Percentiles rank a stretch among this genome's conserved stretches.
Conservation (phyloP, 1,140 invertebrate genomes). For the Pogonomyrmex barbatus region DNA sequence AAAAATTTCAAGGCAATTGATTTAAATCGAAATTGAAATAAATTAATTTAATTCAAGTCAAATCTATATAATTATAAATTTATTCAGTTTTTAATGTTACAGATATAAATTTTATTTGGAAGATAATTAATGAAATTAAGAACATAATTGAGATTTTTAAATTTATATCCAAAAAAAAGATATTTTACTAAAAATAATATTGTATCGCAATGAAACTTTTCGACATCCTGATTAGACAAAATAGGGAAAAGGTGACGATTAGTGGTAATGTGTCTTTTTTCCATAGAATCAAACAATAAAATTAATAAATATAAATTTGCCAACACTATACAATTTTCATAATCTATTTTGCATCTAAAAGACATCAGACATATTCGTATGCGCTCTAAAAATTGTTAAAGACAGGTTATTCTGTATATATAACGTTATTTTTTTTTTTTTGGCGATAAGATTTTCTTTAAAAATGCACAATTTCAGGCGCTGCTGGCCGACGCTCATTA, state of each 20-base stretch:
- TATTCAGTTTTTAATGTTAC: background rate
- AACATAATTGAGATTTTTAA: background rate
- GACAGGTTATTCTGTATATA: background rate
- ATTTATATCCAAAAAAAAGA: background rate
- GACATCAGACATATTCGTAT: background rate
- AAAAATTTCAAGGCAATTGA: conserved; percentile 28
- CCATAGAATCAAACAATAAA: background rate
- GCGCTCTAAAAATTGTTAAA: background rate
- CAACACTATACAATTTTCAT: background rate
- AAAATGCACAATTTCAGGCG: conserved; percentile 61
- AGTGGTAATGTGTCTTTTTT: background rate
- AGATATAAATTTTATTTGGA: background rate
- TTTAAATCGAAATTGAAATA: conserved; percentile 28
- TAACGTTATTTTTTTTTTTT: conserved; percentile 31
- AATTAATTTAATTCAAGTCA: conserved; percentile 3
- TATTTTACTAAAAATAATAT: background rate
- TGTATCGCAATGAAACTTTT: background rate
- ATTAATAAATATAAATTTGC: background rate
- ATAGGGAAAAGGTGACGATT: background rate
- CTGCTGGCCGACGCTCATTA: conserved; percentile 69
- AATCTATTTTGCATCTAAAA: background rate
- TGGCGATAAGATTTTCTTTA: conserved; percentile 36
- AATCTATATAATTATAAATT: conserved; percentile 25
- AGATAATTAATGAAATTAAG: background rate
- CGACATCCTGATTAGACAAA: background rate